A percentile compares a stretch with the other conserved stretches of the same genome.
These are phyloP conservation scores for Drosophila aff. DNA, from an alignment of 1,140 invertebrate species.

Conservation along the genomic window DNA sequence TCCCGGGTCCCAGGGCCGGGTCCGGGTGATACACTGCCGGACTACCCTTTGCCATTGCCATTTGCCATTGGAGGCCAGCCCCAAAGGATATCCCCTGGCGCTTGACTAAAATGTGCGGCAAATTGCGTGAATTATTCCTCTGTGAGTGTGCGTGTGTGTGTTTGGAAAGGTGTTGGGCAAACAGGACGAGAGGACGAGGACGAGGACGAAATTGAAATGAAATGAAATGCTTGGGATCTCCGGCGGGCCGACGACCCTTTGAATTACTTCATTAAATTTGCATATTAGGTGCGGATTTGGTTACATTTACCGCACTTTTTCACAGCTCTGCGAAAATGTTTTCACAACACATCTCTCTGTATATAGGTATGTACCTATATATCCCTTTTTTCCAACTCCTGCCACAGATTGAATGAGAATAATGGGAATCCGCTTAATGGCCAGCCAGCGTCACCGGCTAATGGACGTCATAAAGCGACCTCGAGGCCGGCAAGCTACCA, in stretches of 20 bases:
- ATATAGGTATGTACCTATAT: constrained; percentile 7
- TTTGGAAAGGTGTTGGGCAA: constrained; percentile 59
- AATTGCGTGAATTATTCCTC: constrained; percentile 78
- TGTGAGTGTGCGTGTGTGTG: constrained; percentile 4
- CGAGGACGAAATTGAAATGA: constrained; percentile 68
- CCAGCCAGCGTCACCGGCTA: constrained; percentile 37
- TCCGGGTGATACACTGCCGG: constrained; percentile 5
- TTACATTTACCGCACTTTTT: constrained; percentile 73
- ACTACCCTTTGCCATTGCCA: constrained; percentile 10
- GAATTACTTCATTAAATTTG: constrained; percentile 84
- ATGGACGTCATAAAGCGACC: constrained; percentile 50
- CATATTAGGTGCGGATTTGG: constrained; percentile 81
- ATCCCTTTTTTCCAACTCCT: constrained; percentile 14
- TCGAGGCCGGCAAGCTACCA: constrained; percentile 25
- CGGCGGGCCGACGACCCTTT: constrained; percentile 57
- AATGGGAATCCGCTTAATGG: constrained; percentile 58
- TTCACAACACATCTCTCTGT: not conserved
- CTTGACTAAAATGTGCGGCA: constrained; percentile 72
- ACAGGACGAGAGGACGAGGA: constrained; percentile 16
- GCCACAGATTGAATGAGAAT: constrained; percentile 55
- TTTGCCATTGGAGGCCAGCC: not conserved
- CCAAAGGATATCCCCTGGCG: constrained; percentile 17
- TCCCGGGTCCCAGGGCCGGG: not conserved
- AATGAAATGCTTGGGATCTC: constrained; percentile 44
- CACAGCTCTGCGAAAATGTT: constrained; percentile 21